phyloP scores from a whole-genome alignment of 2,888 invertebrate species.

The Drosophila paramelanica region DNA sequence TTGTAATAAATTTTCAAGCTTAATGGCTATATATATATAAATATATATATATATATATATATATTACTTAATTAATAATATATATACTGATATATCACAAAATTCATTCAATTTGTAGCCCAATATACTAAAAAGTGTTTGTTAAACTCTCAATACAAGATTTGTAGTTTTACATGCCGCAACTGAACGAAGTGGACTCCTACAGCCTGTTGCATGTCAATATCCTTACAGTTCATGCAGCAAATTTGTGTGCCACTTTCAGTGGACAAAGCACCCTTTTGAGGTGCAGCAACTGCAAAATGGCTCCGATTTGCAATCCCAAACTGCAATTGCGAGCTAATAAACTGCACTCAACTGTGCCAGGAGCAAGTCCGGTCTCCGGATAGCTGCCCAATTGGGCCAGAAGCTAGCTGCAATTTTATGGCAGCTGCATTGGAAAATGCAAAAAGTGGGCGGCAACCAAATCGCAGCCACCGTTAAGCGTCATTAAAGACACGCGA shows the following conservation, averaged over 20 bases:
- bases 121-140: background rate
- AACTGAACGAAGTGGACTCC: background rate
- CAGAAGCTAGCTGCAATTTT: slow-evolving; percentile 53
- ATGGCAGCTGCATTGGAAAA: slow-evolving; percentile 66
- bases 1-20: too few relatives aligned
- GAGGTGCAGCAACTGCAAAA: background rate
- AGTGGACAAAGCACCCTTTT: background rate
- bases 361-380: background rate
- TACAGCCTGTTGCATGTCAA: background rate
- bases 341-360: slow-evolving; percentile 30
- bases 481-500: slow-evolving; percentile 70
- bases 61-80: background rate
- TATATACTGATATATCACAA: background rate
- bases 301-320: slow-evolving; percentile 11
- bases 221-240: too few relatives aligned
- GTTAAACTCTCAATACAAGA: background rate
- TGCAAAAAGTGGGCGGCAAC: slow-evolving; percentile 51
- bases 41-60: too few relatives aligned
- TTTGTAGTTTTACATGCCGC: background rate
- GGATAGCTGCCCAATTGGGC: slow-evolving; percentile 16
- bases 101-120: background rate
- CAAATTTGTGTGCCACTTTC: slow-evolving; percentile 6
- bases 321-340: slow-evolving; percentile 27
- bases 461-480: slow-evolving; percentile 56
- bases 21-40: too few relatives aligned